Evolutionary conservation across 2,113 vertebrate genomes (phyloP), one percentile per base, ranked within the genome.

Genomic region (Maccullochella peelii): DNA sequence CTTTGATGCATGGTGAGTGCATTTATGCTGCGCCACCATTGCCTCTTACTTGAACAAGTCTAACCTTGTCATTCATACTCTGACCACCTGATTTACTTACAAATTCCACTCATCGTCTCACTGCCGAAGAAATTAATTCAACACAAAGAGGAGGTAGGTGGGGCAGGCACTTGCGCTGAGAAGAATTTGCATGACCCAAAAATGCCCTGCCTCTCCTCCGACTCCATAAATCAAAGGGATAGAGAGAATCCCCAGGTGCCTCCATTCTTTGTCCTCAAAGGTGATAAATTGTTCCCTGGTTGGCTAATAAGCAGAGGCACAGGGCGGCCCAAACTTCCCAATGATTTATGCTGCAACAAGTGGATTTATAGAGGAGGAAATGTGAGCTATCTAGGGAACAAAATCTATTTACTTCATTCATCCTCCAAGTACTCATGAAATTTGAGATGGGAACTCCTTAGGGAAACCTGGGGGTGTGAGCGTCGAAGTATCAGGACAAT

Each of bases 141-240:
- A 75, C 57, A 79, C 72, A 74, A 83, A 83, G 69, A 79, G 73
- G 54, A 61, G 73, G 61, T 30, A 54, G 83, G 78, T 59, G 76
- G 67, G 81, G 75, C 72, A 73, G 82, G 68, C 50, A 61, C 36
- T 84, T 25, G 74, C 62, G 77, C 78, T 21, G 57, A 42, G 77
- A 73, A 79, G 75, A 85, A 94, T 95, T 93, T 95, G 90, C 93
- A 94, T 95, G 94, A 95, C 94, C 94, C 93, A 94, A 93, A 94
- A 94, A 93, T 84, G 91, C 91, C 90, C 87, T 86, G 89, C 79
- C 81, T 91, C 73, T 87, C 81, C 63, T 78, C 73, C 66, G 47
- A 77, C 84, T 90, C 86, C 88, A 94, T 94, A 92, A 92, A 94
- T 94, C 94, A 94, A 88, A 91, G 68, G 62, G 80, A 82, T 58